Base-by-base conservation (phyloP, 2,888 invertebrate genomes). In the Ischnus inquisitorius region DNA sequence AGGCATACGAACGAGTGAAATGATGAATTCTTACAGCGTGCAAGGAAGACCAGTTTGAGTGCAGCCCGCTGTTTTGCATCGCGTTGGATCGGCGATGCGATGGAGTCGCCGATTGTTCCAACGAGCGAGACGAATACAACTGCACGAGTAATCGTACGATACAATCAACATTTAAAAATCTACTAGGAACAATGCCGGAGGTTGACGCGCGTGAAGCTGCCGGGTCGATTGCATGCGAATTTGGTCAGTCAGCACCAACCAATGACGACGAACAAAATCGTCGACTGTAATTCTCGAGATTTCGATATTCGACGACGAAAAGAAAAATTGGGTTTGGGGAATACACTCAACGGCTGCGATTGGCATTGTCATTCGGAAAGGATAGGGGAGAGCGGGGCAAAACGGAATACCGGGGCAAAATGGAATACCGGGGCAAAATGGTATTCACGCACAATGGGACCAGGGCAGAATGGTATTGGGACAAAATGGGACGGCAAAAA, bases 71-170 rank as follows among this genome's bases (percentile, higher is more conserved):
- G 82, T 95, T 94, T 90, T 97, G 97, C 93, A 95, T 96, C 90
- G 93, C 94, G 88, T 94, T 94, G 87, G 94, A 93, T 87, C 94
- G 95, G 89, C 94, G 95, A 81, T 97, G 97, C 92, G 95, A 97
- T 90, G 95, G 96, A 85, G 94, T 95, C 83, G 94, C 95, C 89
- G 96, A 97, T 94, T 97, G 97, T 93, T 95, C 81, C 83, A 96
- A 97, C 94, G 95, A 95, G 88, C 96, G 95, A 79, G 97, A 97
- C 93, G 97, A 97, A 93, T 94, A 95, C 88, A 95, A 96, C 93
- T 97, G 97, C 94, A 92, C 57, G 48, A 68, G 54, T 69, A 82
- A 87, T 85, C 82, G 89, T 90, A 90, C 85, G 90, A 83, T 84
- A 84, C 82, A 86, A 68, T 67, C 78, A 82, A 78, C 82, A 82